A percentile compares a stretch with the other conserved stretches of the same genome.
Evolutionary conservation across 2,797 vertebrate genomes (phyloP).

Genomic region (Kryptopterus vitreolus): DNA sequence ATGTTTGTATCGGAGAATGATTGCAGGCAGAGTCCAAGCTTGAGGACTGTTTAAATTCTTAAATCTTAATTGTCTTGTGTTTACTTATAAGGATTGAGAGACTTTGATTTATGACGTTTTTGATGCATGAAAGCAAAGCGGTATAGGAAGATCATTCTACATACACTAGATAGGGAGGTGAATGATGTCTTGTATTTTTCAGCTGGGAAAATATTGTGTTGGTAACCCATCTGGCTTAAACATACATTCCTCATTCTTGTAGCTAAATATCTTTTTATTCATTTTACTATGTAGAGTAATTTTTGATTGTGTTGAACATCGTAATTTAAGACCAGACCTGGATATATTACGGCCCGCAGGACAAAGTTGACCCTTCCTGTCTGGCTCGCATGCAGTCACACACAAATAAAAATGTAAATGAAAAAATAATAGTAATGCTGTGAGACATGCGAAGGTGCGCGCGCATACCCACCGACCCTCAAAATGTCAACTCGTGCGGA

Average conservation of each 20-base stretch:
- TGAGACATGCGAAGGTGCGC: no score
- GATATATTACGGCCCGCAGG: no score
- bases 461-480: no score
- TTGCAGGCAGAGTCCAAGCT: constrained; percentile 34
- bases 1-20: constrained; percentile 39
- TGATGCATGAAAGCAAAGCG: background rate
- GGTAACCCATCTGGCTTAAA: no score
- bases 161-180: no score
- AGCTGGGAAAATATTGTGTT: background rate
- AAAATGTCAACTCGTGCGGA: no score
- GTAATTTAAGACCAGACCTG: background rate
- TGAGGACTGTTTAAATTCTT: constrained; percentile 27
- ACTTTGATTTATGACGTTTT: background rate
- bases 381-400: no score
- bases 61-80: constrained; percentile 22
- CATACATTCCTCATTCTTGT: background rate
- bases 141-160: background rate
- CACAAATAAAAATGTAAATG: no score
- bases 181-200: background rate
- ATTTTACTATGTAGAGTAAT: background rate
- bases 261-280: background rate
- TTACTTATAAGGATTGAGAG: constrained; percentile 12
- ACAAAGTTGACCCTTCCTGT: no score
- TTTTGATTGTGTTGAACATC: background rate
- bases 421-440: no score